These are phyloP conservation scores for Mercenaria mercenaria DNA, from an alignment of 1,140 invertebrate species.

Conservation along the genomic window DNA sequence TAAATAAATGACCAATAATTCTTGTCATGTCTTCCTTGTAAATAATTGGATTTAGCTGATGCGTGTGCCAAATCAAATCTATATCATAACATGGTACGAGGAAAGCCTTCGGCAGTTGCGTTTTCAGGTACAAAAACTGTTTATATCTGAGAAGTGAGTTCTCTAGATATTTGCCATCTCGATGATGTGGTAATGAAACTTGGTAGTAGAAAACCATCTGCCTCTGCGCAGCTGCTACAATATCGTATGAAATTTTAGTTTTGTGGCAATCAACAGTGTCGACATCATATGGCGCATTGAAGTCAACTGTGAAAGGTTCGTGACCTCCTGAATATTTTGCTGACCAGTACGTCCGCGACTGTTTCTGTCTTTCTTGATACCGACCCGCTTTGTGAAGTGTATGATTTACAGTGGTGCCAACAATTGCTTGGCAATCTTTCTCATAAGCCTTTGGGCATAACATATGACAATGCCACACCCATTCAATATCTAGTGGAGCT, in stretches of 20 bases:
- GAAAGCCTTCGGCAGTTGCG: constrained; percentile 84
- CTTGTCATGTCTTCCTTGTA: constrained; percentile 85
- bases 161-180: constrained; percentile 84
- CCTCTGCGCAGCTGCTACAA: constrained; percentile 84
- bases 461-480: constrained; percentile 88
- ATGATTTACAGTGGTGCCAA: constrained; percentile 84
- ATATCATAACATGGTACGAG: constrained; percentile 88
- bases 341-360: constrained; percentile 75
- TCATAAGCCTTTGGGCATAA: constrained; percentile 85
- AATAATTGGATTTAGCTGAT: constrained; percentile 86
- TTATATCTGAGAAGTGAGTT: constrained; percentile 86
- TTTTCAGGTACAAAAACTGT: constrained; percentile 86
- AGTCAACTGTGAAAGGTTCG: constrained; percentile 76
- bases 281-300: neutral
- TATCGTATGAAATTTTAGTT: constrained; percentile 82
- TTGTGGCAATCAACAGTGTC: constrained; percentile 16
- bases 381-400: constrained; percentile 77
- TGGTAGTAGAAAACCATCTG: constrained; percentile 86
- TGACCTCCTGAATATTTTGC: constrained; percentile 75
- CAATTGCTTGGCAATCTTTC: constrained; percentile 84
- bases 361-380: constrained; percentile 25
- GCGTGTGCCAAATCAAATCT: constrained; percentile 87
- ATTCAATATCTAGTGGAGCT: constrained; percentile 87
- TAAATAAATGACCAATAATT: constrained; percentile 84
- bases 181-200: constrained; percentile 87